Base-by-base conservation (phyloP, 2,113 vertebrate genomes). In the Coturnix japonica region DNA sequence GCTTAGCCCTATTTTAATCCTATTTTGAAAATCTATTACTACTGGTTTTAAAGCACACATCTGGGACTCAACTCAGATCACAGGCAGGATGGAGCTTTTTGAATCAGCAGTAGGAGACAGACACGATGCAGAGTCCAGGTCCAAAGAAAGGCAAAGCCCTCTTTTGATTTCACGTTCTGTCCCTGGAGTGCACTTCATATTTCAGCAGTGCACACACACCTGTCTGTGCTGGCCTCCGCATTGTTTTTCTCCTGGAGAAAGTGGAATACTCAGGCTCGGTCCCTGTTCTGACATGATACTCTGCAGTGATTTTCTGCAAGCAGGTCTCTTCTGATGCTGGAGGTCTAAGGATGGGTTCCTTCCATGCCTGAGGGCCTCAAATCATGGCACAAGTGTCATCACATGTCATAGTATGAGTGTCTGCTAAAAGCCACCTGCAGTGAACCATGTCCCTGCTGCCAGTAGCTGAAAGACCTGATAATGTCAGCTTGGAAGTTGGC, bases 1-100 rank as follows among this genome's bases (percentile, higher is more conserved):
- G 49, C 60, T 93, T 56, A 77, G 69, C 9, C 26, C 56, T 89
- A 51, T 91, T 90, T 92, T 85, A 87, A 90, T 91, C 39, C 51
- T 73, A 33, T 82, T 94, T 93, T 91, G 67, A 60, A 87, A 92
- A 82, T 95, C 91, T 69, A 8, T 89, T 90, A 56, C 64, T 82
- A 51, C 64, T 95, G 37, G 31, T 93, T 95, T 79, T 95, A 86
- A 88, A 74, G 56, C n/a, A 65, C 56, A 33, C 16, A 30, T 5
- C 22, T 17, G 76, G 46, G 85, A 39, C 82, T 80, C 59, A 83
- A 80, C 33, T 39, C 74, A 82, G 64, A 85, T 89, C 56, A 43
- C 46, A 74, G 25, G 60, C 64, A 66, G 22, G 20, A 79, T 46
- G 43, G 57, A 82, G 56, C 14, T 85, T 95, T 93, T 61, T 49